phyloP scores from a whole-genome alignment of 2,888 invertebrate genomes.

The Volucella zonaria region DNA sequence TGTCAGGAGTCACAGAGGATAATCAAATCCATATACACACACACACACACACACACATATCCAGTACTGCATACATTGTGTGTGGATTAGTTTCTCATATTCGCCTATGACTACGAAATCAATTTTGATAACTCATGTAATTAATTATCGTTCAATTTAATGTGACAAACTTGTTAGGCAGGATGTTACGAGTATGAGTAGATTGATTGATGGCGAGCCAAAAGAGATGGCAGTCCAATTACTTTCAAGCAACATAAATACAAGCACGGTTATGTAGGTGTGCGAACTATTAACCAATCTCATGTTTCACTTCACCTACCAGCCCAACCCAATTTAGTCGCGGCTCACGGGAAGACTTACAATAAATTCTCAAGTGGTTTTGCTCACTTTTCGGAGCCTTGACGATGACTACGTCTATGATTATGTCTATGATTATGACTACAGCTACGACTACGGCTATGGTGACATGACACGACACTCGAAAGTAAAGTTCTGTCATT shows the following conservation, averaged over 20 bases:
- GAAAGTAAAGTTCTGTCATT: conserved; percentile 65
- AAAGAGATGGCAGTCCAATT: conserved; percentile 11
- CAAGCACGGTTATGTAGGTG: neutral
- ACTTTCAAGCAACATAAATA: neutral
- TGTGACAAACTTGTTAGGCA: conserved; percentile 55
- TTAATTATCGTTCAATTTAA: conserved; percentile 67
- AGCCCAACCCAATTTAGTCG: too few relatives aligned
- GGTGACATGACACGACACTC: conserved; percentile 50
- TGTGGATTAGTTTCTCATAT: conserved; percentile 22
- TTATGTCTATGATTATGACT: conserved; percentile 5
- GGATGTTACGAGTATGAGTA: neutral
- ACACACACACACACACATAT: neutral
- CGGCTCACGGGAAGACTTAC: neutral
- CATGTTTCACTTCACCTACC: too few relatives aligned
- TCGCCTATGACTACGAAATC: conserved; percentile 59
- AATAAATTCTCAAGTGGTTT: conserved; percentile 33
- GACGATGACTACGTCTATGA: conserved; percentile 30
- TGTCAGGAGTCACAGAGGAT: conserved; percentile 37
- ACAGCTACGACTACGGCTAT: conserved; percentile 16
- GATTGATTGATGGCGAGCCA: conserved; percentile 50
- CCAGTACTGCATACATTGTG: neutral
- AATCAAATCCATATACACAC: conserved; percentile 18
- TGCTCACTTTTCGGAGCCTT: conserved; percentile 27
- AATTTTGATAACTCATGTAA: conserved; percentile 70
- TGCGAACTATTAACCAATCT: too few relatives aligned